Base-by-base conservation (phyloP, 2,113 vertebrate species). In the Tilapia sparmanii region DNA sequence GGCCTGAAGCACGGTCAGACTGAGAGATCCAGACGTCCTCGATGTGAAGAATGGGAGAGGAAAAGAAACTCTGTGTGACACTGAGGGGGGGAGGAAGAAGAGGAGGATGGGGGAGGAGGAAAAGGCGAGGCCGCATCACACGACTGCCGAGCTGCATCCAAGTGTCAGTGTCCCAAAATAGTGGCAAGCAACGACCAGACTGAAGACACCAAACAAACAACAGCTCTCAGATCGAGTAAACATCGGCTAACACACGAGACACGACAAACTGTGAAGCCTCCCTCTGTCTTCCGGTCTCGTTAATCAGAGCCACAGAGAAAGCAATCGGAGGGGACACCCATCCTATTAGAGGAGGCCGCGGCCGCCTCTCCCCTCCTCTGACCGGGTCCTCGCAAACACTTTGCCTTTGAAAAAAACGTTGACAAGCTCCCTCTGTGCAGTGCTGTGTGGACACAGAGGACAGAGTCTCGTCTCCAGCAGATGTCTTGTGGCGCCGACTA, bases 401-500 rank as follows among this genome's bases (percentile, higher is more conserved):
- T 85, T 85, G 88, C 94, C 92, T 87, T 85, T 35, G 84, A 76
- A 84, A 87, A 94, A 94, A 88, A 88, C 79, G 57, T 90, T 96
- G 95, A 96, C 94, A 92, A 89, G 91, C 94, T 95, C 93, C 93
- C 94, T 96, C 94, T 95, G 94, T 93, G 93, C 84, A 55, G 91
- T 86, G 95, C 93, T 94, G 93, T 90, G 92, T 92, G 94, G 94
- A 94, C 93, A 85, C 91, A 87, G 87, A 91, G 93, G 95, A 95
- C 93, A 81, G 87, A 94, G 92, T 57, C 93, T 86, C 82, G 91
- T 93, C 95, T 94, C 93, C 94, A 96, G 96, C 96, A 97, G 96
- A 96, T 96, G 96, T 96, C 96, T 96, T 38, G 84, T 96, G 95
- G 96, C 95, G 91, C 86, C 86, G 89, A 94, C 95, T 93, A 95